A percentile compares a stretch with the other conserved stretches of the same genome.
These are phyloP conservation scores for Leptoclinus maculatus DNA, from an alignment of 2,797 vertebrate genomes.

Conservation along the genomic window DNA sequence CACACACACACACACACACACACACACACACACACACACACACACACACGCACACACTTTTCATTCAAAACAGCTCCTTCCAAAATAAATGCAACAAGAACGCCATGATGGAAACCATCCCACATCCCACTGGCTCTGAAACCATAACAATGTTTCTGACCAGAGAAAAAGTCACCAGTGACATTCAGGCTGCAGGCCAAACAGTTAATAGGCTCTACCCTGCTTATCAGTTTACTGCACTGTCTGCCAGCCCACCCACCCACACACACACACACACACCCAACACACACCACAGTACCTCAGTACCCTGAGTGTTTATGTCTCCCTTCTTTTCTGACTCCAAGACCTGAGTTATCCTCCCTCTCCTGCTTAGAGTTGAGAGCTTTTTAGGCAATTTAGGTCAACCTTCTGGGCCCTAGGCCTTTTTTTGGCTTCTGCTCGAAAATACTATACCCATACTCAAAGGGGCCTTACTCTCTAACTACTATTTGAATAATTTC, in stretches of 20 bases:
- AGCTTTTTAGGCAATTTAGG: constrained; percentile 62
- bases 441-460: no score
- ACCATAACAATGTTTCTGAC: constrained; percentile 44
- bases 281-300: constrained; percentile 1
- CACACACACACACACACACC: constrained; percentile 6
- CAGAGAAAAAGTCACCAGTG: constrained; percentile 46
- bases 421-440: no score
- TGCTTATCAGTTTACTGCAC: constrained; percentile 64
- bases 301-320: constrained; percentile 11
- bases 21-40: no score
- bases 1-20: no score
- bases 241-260: constrained; percentile 18
- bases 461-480: no score
- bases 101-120: constrained; percentile 20
- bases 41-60: neutral
- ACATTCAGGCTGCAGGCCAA: constrained; percentile 64
- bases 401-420: no score
- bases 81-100: constrained; percentile 14
- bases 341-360: constrained; percentile 21
- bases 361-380: constrained; percentile 45
- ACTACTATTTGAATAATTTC: no score
- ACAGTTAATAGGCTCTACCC: constrained; percentile 62
- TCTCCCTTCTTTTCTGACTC: constrained; percentile 27
- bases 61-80: neutral
- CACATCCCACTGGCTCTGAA: constrained; percentile 27